A percentile compares a stretch with the other conserved stretches of the same genome.
Conservation (phyloP, 2,797 vertebrate species). For the Nasua narica region DNA sequence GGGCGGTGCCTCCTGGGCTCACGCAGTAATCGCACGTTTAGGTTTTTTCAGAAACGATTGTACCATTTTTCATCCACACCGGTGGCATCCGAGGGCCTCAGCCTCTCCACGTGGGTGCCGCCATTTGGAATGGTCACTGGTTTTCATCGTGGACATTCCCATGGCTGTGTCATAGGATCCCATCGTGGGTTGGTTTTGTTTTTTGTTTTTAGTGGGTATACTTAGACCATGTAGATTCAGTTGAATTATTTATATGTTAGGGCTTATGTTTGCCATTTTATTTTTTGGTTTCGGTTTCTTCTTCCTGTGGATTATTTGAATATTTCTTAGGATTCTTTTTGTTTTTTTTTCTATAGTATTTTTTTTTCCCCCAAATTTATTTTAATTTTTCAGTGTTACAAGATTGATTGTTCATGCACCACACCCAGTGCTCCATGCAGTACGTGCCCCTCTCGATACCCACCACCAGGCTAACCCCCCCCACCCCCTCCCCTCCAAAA, state of each 20-base stretch:
- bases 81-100: rapidly evolving
- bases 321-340: neutral
- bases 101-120: neutral
- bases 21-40: neutral
- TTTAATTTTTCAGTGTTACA: no score
- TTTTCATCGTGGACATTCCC: neutral
- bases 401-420: no score
- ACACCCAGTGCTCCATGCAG: no score
- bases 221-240: neutral
- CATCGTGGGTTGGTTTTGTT: neutral
- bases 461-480: no score
- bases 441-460: no score
- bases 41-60: neutral
- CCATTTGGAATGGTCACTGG: neutral
- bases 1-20: neutral
- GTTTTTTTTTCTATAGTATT: neutral
- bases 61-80: neutral
- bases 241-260: neutral
- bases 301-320: neutral
- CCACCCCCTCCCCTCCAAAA: no score
- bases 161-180: no score
- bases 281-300: neutral
- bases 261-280: neutral
- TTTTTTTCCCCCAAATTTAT: no score
- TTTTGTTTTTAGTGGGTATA: neutral